Conservation (phyloP, 2,888 invertebrate genomes). For the Eurytoma californica region DNA sequence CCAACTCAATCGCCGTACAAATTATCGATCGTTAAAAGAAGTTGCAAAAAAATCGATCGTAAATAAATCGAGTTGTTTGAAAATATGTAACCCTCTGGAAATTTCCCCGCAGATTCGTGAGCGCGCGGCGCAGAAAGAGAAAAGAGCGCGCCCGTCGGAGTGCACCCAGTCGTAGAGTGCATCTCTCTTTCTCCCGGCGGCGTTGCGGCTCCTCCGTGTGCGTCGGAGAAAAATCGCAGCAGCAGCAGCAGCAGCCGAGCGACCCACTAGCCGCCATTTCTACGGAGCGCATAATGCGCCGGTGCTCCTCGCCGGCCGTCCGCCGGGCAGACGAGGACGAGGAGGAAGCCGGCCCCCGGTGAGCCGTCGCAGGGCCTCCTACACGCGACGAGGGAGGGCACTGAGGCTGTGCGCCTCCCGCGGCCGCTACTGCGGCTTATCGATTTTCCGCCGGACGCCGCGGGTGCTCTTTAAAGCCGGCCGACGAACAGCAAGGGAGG, state of each 20-base stretch:
- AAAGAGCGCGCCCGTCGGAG: neutral
- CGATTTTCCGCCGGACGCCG: constrained; percentile 14
- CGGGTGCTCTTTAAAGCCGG: neutral
- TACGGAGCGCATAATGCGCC: constrained; percentile 41
- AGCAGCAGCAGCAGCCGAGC: constrained; percentile 43
- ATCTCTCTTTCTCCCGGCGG: neutral
- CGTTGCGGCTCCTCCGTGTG: constrained; percentile 48
- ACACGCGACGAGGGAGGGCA: neutral
- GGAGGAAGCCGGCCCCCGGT: constrained; percentile 1
- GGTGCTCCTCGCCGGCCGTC: neutral
- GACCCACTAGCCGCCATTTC: constrained; percentile 58
- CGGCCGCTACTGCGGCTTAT: constrained; percentile 23
- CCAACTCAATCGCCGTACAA: too few relatives aligned
- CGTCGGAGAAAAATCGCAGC: constrained; percentile 4
- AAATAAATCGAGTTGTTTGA: too few relatives aligned
- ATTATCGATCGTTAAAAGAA: too few relatives aligned
- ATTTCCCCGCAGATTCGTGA: too few relatives aligned
- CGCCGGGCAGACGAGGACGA: neutral
- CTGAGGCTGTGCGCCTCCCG: neutral
- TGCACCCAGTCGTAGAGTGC: neutral
- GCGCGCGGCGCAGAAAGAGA: too few relatives aligned
- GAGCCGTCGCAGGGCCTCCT: constrained; percentile 2
- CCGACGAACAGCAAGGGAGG: neutral
- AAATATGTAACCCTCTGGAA: too few relatives aligned
- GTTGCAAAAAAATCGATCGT: too few relatives aligned